Evolutionary conservation across 2,797 vertebrate genomes (phyloP), one percentile per base, ranked within the genome.

Genomic region (Myripristis murdjan): DNA sequence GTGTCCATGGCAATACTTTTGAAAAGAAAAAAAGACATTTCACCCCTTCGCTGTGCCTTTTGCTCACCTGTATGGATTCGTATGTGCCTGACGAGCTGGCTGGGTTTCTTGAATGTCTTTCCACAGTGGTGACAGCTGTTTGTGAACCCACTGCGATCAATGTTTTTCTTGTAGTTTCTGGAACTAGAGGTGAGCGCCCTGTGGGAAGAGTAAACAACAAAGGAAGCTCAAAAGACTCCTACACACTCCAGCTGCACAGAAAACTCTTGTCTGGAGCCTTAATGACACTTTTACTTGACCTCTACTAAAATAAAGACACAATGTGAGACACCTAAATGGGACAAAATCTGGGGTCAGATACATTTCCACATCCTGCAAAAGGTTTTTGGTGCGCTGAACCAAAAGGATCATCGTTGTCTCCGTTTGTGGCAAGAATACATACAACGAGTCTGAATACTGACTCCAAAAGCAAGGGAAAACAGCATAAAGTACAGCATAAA

Each of bases 81-180:
- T 59, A 98, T 93, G 60, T 99, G 98, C 53, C 98, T 92, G 0
- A 98, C 97, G 46, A 99, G 93, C 85, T 99, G 98, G 79, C 98
- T 99, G 0, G 98, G 98, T 80, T 99, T 99, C 73, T 99, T 99
- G 87, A 99, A 99, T 0, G 97, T 96, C 85, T 99, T 99, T 51
- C 96, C 97, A 37, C 98, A 99, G 87, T 99, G 98, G 31, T 97
- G 96, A 91, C 98, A 99, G 3, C 96, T 96, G 87, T 99, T 99
- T 0, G 97, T 96, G 89, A 99, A 99, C 2, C 96, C 95, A 59
- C 96, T 99, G 79, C 98, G 95, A 87, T 99, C 98, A 5, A 99
- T 96, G 77, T 96, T 98, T 90, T 96, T 96, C 80, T 98, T 99
- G 64, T 99, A 99, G 78, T 97, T 97, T 85, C 97, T 96, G 22